A percentile compares a stretch with the other conserved stretches of the same genome.
phyloP scores from a whole-genome alignment of 2,888 invertebrate genomes.

The Amphimallon solstitiale region DNA sequence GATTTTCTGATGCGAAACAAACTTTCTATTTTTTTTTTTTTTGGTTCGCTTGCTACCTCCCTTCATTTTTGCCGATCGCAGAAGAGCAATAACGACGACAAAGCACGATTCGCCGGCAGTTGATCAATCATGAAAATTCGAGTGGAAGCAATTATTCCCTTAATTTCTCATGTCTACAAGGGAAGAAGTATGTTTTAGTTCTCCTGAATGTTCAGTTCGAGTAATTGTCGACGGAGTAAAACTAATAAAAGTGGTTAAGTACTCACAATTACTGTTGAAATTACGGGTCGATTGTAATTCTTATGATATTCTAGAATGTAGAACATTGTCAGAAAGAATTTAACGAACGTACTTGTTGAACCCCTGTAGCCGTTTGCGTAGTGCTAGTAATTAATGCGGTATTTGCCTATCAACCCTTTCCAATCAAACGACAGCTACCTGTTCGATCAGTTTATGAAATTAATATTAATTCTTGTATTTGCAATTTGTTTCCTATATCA shows the following conservation, averaged over 20 bases:
- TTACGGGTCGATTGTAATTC: neutral
- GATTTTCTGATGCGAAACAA: constrained; percentile 1
- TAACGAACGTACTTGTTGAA: neutral
- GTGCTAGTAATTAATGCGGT: no score
- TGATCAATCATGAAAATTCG: constrained; percentile 8
- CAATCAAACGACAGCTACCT: no score
- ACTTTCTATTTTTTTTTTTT: neutral
- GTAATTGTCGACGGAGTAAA: neutral
- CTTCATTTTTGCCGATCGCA: neutral
- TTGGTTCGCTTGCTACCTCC: neutral
- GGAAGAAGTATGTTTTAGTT: neutral
- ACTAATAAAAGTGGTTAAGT: neutral
- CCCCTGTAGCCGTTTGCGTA: no score
- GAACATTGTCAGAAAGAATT: neutral
- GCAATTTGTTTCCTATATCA: no score
- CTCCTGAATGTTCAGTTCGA: neutral
- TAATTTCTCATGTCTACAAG: neutral
- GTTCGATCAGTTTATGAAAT: no score
- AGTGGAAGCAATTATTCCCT: neutral
- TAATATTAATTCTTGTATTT: no score
- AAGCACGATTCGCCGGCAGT: neutral
- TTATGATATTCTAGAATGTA: neutral
- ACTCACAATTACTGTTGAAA: neutral
- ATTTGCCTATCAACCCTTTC: no score
- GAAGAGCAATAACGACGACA: constrained; percentile 1